phyloP scores from a whole-genome alignment of 2,888 invertebrate genomes.

The Ophraella communa region DNA sequence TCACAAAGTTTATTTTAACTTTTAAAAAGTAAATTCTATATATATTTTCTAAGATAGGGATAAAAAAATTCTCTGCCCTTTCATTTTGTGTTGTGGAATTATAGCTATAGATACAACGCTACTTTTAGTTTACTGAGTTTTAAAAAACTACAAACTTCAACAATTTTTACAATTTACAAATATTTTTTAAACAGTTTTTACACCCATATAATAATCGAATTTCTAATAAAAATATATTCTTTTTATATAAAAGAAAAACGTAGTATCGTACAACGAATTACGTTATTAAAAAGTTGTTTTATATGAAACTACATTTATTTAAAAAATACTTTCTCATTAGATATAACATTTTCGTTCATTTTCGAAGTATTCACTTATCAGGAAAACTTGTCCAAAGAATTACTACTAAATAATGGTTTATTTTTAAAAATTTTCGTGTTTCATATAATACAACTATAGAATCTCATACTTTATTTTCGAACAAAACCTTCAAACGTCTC shows the following conservation, averaged over 20 bases:
- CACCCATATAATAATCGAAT: constrained; percentile 17
- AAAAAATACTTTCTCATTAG: too few relatives aligned
- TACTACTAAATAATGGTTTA: too few relatives aligned
- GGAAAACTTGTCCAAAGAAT: too few relatives aligned
- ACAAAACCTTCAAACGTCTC: constrained; percentile 4
- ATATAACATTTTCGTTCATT: too few relatives aligned
- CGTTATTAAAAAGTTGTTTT: neutral
- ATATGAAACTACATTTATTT: neutral
- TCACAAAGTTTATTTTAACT: too few relatives aligned
- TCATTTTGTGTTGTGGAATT: neutral
- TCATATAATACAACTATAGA: neutral
- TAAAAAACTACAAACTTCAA: constrained; percentile 10
- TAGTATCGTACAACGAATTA: constrained; percentile 8
- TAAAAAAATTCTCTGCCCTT: neutral
- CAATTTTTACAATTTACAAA: constrained; percentile 24
- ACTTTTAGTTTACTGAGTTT: neutral
- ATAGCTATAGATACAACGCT: neutral
- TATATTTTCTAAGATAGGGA: too few relatives aligned
- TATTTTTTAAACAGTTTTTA: constrained; percentile 21
- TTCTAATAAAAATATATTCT: constrained; percentile 5
- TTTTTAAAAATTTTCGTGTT: neutral
- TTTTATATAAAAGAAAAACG: neutral
- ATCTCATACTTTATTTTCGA: constrained; percentile 1
- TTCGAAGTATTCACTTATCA: too few relatives aligned
- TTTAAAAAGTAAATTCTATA: too few relatives aligned